A percentile compares a stretch with the other conserved stretches of the same genome.
phyloP scores from a whole-genome alignment of 1,140 invertebrate species.

The Rhopalosiphum maidis region DNA sequence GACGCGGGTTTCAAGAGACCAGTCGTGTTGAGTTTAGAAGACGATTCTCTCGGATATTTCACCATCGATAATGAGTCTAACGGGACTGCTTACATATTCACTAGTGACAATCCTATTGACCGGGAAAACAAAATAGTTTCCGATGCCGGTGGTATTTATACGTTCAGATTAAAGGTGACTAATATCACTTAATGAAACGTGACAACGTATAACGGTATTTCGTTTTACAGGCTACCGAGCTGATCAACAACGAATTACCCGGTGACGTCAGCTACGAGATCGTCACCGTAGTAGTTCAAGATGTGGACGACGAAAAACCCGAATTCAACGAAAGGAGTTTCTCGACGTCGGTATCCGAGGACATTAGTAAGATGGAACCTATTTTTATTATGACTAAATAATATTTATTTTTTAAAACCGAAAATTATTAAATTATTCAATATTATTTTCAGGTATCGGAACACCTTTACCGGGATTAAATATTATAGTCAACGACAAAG shows the following conservation, averaged over 20 bases:
- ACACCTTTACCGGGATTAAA: conserved; percentile 70
- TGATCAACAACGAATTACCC: conserved; percentile 75
- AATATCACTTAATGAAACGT: background rate
- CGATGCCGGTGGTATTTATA: conserved; percentile 80
- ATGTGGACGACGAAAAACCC: conserved; percentile 83
- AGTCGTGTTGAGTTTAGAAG: conserved; percentile 72
- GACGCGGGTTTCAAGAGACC: conserved; percentile 73
- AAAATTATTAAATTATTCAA: background rate
- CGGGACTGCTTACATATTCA: conserved; percentile 65
- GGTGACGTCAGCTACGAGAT: conserved; percentile 73
- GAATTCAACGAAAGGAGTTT: conserved; percentile 75
- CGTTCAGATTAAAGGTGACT: conserved; percentile 71
- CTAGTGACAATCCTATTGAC: conserved; percentile 73
- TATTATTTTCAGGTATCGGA: conserved; percentile 62
- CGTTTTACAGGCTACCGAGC: conserved; percentile 71
- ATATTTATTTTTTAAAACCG: background rate
- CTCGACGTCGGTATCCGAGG: conserved; percentile 77
- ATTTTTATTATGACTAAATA: background rate
- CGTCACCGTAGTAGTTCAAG: conserved; percentile 80
- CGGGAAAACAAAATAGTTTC: conserved; percentile 76
- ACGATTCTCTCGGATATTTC: conserved; percentile 75
- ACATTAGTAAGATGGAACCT: conserved; percentile 68
- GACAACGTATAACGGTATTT: background rate
- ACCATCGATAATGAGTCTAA: conserved; percentile 65
- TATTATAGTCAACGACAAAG: conserved; percentile 77